Conservation (phyloP, 2,797 vertebrate genomes). For the Poliocrania exsul region DNA sequence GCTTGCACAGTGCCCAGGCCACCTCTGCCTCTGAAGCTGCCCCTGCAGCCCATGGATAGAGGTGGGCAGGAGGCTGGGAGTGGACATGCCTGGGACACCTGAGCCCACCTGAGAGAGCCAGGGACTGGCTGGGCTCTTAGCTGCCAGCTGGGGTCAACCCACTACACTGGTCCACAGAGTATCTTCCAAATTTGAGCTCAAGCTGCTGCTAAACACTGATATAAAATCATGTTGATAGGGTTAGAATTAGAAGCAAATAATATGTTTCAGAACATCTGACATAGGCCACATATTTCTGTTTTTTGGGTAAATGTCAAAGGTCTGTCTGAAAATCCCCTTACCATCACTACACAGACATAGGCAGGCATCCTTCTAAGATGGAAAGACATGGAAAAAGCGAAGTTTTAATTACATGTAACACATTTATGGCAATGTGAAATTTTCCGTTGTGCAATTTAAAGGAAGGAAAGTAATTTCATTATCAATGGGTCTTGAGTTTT, state of each 20-base stretch:
- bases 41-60: not conserved
- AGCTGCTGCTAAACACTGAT: not conserved
- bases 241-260: not conserved
- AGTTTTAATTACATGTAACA: not conserved
- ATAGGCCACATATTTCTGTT: not conserved
- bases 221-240: not conserved
- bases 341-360: not conserved
- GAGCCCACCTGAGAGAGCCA: not conserved
- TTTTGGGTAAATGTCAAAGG: not conserved
- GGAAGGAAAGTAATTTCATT: not conserved
- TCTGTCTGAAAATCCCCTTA: not conserved
- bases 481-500: not conserved
- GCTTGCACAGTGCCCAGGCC: not conserved
- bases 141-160: not conserved
- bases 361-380: not conserved
- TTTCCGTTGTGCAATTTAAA: not conserved
- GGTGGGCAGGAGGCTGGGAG: not conserved
- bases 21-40: not conserved
- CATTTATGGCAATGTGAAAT: not conserved
- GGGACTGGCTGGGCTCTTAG: not conserved
- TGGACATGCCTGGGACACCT: not conserved
- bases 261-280: not conserved
- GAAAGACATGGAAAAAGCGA: not conserved
- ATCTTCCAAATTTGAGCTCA: not conserved
- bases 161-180: not conserved